Percentiles rank a stretch among this genome's conserved stretches.
These are phyloP conservation scores for Hyperopisus bebe DNA, from an alignment of 2,113 vertebrate species.

Conservation along the genomic window DNA sequence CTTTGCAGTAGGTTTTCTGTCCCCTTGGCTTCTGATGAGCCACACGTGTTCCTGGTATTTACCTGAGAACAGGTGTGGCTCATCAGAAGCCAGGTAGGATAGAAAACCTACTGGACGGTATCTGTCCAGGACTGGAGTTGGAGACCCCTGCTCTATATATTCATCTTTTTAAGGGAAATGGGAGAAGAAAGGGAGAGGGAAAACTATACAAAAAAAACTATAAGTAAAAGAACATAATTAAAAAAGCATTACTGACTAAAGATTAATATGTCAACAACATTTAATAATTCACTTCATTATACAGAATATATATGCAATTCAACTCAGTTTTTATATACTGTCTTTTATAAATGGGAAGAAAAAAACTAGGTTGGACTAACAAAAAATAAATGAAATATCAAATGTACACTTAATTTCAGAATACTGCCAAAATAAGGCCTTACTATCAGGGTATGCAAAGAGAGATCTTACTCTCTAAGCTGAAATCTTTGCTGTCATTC, in stretches of 20 bases:
- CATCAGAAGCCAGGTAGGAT: too few species aligned
- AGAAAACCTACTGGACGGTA: too few species aligned
- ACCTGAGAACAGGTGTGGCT: too few species aligned
- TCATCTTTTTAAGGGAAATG: background rate
- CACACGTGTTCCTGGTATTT: too few species aligned
- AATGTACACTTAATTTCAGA: background rate
- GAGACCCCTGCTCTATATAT: background rate
- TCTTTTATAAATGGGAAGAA: background rate
- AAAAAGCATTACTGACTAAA: background rate
- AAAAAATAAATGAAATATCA: background rate
- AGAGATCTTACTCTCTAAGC: slow-evolving; percentile 49
- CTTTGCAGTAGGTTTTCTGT: too few species aligned
- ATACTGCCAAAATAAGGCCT: background rate
- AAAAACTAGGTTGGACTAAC: background rate
- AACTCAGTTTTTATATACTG: background rate
- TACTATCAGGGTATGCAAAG: background rate
- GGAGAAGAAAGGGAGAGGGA: background rate
- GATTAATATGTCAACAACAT: background rate
- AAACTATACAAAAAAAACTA: background rate
- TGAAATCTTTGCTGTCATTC: slow-evolving; percentile 50
- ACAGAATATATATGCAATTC: background rate
- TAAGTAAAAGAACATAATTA: background rate
- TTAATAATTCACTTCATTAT: background rate
- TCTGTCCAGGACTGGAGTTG: too few species aligned
- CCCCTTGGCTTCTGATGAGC: too few species aligned